These are phyloP conservation scores for Paramormyrops kingsleyae DNA, from an alignment of 2,113 vertebrate genomes.

Conservation along the genomic window DNA sequence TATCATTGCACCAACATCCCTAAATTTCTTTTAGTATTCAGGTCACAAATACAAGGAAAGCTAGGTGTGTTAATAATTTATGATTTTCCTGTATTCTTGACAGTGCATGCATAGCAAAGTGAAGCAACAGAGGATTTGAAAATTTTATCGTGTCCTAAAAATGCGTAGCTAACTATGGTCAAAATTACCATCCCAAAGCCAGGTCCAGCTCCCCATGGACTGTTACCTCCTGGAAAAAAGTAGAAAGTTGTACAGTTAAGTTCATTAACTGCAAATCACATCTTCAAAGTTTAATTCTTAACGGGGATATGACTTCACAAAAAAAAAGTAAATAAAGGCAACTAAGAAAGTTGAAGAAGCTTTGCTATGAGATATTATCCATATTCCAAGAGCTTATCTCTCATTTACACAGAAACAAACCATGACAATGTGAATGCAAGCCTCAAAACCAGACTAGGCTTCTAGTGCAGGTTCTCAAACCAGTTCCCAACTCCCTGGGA, in stretches of 20 bases:
- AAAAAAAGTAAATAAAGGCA: background rate
- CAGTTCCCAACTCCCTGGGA: background rate
- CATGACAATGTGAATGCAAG: background rate
- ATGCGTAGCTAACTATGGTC: constrained; percentile 12
- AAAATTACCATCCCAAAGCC: constrained; percentile 54
- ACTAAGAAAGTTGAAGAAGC: background rate
- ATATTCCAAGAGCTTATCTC: background rate
- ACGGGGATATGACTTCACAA: background rate
- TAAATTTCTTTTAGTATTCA: background rate
- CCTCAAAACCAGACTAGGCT: background rate
- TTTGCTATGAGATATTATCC: background rate
- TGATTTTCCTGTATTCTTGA: background rate
- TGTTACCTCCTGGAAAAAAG: constrained; percentile 38
- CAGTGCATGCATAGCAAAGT: background rate
- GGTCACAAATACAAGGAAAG: background rate
- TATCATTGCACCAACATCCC: background rate
- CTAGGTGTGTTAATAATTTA: background rate
- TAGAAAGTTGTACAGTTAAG: background rate
- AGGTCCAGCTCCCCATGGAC: constrained; percentile 58
- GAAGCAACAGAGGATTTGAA: background rate
- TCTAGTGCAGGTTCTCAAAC: background rate
- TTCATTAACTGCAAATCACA: background rate
- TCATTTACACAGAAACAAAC: background rate
- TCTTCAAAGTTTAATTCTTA: background rate
- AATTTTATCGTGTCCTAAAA: background rate